phyloP scores from a whole-genome alignment of 1,140 invertebrate species.

The Drosophila tristis region DNA sequence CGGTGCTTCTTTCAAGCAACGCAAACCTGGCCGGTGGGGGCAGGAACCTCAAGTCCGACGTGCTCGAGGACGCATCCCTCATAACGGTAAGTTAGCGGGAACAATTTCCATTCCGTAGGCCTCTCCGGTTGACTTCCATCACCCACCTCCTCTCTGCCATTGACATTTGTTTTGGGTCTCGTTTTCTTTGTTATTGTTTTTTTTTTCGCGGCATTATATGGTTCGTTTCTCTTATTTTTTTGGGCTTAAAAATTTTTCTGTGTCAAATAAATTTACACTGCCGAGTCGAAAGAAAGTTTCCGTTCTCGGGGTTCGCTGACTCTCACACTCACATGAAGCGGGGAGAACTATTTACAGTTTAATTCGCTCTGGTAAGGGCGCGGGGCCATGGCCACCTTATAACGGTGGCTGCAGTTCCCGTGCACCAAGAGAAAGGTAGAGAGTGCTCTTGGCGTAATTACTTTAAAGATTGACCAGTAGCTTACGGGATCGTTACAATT shows the following conservation, averaged over 20 bases:
- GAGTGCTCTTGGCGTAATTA: no score
- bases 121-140: constrained; percentile 11
- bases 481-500: no score
- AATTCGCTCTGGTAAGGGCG: background rate
- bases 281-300: constrained; percentile 62
- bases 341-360: constrained; percentile 32
- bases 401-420: constrained; percentile 39
- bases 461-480: no score
- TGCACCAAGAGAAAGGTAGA: constrained; percentile 8
- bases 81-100: constrained; percentile 73
- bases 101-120: constrained; percentile 6
- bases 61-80: constrained; percentile 81
- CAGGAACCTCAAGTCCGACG: constrained; percentile 78
- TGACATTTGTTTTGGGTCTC: constrained; percentile 53
- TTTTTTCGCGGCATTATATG: constrained; percentile 2
- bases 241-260: constrained; percentile 54
- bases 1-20: constrained; percentile 78
- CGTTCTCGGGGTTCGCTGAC: constrained; percentile 62
- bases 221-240: constrained; percentile 27
- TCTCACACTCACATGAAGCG: constrained; percentile 16
- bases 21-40: constrained; percentile 77
- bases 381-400: constrained; percentile 6
- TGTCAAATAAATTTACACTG: constrained; percentile 75
- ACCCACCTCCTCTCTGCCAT: constrained; percentile 12
- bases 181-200: constrained; percentile 24